Conservation (phyloP, 92 coral and sea anemone species). For the Bergia sp. region DNA sequence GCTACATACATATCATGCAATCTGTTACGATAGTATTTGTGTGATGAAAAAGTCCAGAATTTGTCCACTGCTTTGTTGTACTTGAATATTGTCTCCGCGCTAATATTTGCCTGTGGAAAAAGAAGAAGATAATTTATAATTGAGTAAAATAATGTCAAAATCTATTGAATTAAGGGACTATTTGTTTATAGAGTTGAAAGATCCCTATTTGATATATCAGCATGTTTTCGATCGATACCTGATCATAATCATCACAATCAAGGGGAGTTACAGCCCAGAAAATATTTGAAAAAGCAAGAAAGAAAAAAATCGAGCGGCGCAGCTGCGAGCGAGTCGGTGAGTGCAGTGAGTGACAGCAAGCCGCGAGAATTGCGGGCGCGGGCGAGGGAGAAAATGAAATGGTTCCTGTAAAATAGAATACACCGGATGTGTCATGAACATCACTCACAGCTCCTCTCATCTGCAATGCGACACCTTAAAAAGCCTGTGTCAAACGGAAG, state of each 20-base stretch:
- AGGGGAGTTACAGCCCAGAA: too few relatives aligned
- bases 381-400: too few relatives aligned
- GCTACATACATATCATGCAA: conserved; percentile 26
- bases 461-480: too few relatives aligned
- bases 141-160: background rate
- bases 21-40: conserved; percentile 2
- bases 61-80: background rate
- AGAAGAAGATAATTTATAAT: background rate
- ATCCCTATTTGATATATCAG: background rate
- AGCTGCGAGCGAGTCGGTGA: too few relatives aligned
- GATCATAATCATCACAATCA: background rate
- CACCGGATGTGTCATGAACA: too few relatives aligned
- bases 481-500: too few relatives aligned
- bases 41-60: conserved; percentile 22
- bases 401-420: too few relatives aligned
- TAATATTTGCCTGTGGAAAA: background rate
- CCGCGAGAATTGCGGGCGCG: too few relatives aligned
- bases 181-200: background rate
- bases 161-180: background rate
- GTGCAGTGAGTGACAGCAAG: too few relatives aligned
- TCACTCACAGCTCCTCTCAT: too few relatives aligned
- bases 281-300: too few relatives aligned
- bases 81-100: conserved; percentile 29
- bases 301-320: too few relatives aligned
- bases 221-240: background rate